Evolutionary conservation across 2,113 vertebrate genomes (phyloP).

Genomic region (Saimiri boliviensis): DNA sequence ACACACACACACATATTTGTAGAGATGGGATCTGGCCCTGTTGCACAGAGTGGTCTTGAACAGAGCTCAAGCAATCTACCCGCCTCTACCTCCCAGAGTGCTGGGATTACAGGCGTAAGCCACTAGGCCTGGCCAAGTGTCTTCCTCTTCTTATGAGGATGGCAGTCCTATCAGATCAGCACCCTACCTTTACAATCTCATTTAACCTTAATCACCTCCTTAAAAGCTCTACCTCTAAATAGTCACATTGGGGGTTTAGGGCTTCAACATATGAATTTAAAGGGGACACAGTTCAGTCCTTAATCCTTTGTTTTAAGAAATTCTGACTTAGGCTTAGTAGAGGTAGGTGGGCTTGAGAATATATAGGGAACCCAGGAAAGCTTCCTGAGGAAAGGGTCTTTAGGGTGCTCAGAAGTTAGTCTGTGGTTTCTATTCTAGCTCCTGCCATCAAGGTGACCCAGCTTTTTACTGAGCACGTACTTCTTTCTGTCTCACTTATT

Average conservation of each 20-base stretch:
- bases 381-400: neutral
- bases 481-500: neutral
- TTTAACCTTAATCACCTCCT: neutral
- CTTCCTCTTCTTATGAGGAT: neutral
- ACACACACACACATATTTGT: no score
- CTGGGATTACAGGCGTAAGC: no score
- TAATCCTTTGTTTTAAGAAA: neutral
- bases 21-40: no score
- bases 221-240: neutral
- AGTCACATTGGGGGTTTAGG: neutral
- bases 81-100: no score
- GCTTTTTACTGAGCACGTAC: neutral
- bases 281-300: neutral
- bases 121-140: no score
- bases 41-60: no score
- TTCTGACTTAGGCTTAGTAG: neutral
- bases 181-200: neutral
- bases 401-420: neutral
- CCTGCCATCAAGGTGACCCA: neutral
- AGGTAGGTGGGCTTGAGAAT: neutral
- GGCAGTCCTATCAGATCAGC: neutral
- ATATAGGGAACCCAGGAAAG: neutral
- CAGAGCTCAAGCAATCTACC: no score
- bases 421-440: neutral
- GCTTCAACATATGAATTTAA: neutral